Conservation (phyloP, 2,797 vertebrate species). For the Lepus oiostolus region DNA sequence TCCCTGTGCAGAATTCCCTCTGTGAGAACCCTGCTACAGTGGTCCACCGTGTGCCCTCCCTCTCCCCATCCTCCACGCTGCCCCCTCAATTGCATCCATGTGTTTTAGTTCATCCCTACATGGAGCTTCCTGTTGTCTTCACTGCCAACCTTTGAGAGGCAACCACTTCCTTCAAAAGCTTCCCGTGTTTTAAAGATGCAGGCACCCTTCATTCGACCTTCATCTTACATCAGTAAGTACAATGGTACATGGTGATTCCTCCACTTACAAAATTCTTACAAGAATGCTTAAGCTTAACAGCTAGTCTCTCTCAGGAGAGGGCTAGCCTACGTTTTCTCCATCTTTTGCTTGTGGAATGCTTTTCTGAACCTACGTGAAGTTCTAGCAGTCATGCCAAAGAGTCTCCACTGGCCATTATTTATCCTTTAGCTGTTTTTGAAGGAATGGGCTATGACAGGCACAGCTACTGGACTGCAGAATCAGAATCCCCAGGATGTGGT, state of each 20-base stretch:
- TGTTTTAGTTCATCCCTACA: not conserved
- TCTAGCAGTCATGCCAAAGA: slow-evolving; percentile 43
- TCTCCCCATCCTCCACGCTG: not conserved
- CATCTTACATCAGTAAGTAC: not conserved
- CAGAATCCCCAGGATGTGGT: not conserved
- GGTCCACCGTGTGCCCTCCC: not conserved
- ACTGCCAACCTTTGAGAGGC: not conserved
- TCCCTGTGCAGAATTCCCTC: slow-evolving; percentile 22
- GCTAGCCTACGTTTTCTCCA: not conserved
- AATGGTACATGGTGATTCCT: slow-evolving; percentile 14
- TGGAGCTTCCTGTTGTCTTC: not conserved
- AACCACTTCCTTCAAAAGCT: not conserved
- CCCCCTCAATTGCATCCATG: not conserved
- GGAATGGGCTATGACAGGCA: not conserved
- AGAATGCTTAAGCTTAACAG: slow-evolving; percentile 15
- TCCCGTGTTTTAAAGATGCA: not conserved
- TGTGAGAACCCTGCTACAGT: not conserved
- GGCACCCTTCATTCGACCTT: not conserved
- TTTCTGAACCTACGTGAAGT: slow-evolving; percentile 23
- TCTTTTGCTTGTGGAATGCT: slow-evolving; percentile 23
- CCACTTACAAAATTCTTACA: not conserved
- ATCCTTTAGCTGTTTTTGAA: slow-evolving; percentile 27
- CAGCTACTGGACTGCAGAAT: fast-evolving
- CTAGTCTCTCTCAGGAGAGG: not conserved
- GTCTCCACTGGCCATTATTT: slow-evolving; percentile 23